A percentile compares a stretch with the other conserved stretches of the same genome.
Evolutionary conservation across 2,113 vertebrate genomes (phyloP).

Genomic region (Rhabdornis inornatus): DNA sequence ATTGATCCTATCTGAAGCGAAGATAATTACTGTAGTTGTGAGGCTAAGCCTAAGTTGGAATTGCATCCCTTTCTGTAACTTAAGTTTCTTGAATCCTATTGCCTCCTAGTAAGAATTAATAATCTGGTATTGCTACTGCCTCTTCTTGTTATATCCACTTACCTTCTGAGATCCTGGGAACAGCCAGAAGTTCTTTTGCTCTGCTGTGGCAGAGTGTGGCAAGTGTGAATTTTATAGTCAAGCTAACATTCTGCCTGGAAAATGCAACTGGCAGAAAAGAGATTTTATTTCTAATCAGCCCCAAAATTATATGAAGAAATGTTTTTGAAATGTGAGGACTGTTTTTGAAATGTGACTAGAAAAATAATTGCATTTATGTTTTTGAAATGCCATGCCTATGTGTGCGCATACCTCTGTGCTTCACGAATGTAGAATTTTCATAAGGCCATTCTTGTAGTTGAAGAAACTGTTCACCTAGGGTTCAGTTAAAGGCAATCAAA

Average conservation of each 20-base stretch:
- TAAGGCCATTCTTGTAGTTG: background rate
- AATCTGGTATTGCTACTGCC: background rate
- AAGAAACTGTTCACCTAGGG: background rate
- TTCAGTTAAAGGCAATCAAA: background rate
- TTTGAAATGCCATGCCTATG: background rate
- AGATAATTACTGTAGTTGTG: background rate
- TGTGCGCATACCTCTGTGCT: background rate
- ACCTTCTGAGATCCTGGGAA: background rate
- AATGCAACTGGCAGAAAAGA: background rate
- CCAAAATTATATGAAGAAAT: background rate
- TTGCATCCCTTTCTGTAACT: background rate
- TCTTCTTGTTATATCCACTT: background rate
- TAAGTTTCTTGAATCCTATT: background rate
- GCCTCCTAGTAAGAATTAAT: background rate
- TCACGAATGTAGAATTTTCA: background rate
- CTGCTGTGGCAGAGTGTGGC: background rate
- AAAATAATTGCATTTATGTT: constrained; percentile 6
- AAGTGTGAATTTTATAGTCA: background rate
- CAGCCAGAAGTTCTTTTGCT: background rate
- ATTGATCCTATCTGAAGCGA: background rate
- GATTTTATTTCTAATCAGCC: background rate
- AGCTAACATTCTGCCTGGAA: background rate
- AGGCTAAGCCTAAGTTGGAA: background rate
- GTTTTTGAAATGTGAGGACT: background rate
- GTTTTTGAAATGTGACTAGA: background rate